Evolutionary conservation across 2,888 invertebrate genomes (phyloP).

Genomic region (Xylocampa areola): DNA sequence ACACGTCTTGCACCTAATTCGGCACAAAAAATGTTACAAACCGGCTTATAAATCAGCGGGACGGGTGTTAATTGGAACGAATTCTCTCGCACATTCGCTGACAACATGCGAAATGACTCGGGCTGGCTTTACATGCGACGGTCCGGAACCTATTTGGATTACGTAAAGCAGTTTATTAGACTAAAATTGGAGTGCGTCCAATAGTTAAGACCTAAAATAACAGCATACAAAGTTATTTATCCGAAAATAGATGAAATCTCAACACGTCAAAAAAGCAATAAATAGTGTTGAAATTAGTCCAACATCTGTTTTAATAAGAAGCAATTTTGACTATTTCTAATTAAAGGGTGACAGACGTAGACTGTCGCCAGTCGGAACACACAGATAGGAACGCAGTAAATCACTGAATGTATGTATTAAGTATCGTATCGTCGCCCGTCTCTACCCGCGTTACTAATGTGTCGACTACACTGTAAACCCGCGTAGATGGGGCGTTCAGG

Average conservation of each 20-base stretch:
- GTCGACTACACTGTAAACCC: conserved; percentile 77
- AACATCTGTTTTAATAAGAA: conserved; percentile 56
- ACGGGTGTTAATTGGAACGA: conserved; percentile 87
- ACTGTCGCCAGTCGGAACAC: conserved; percentile 44
- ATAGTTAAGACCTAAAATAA: background rate
- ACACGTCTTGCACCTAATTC: conserved; percentile 78
- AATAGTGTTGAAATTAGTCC: conserved; percentile 37
- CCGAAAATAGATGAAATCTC: conserved; percentile 43
- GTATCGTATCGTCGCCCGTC: conserved; percentile 66
- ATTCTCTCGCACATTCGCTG: conserved; percentile 71
- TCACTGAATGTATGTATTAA: conserved; percentile 78
- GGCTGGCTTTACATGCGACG: conserved; percentile 33
- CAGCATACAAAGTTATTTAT: conserved; percentile 10
- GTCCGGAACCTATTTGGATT: conserved; percentile 38
- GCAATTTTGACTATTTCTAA: conserved; percentile 57
- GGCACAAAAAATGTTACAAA: conserved; percentile 79
- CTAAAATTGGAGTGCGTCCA: no score
- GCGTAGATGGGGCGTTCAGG: conserved; percentile 66
- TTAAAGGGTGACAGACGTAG: conserved; percentile 56
- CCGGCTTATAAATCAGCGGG: conserved; percentile 82
- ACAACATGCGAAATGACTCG: conserved; percentile 62
- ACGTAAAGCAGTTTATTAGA: background rate
- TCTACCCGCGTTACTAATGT: conserved; percentile 78
- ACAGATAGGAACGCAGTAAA: conserved; percentile 68
- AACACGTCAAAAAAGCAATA: conserved; percentile 40